Conservation (phyloP, 2,888 invertebrate genomes). For the Seira musarum region DNA sequence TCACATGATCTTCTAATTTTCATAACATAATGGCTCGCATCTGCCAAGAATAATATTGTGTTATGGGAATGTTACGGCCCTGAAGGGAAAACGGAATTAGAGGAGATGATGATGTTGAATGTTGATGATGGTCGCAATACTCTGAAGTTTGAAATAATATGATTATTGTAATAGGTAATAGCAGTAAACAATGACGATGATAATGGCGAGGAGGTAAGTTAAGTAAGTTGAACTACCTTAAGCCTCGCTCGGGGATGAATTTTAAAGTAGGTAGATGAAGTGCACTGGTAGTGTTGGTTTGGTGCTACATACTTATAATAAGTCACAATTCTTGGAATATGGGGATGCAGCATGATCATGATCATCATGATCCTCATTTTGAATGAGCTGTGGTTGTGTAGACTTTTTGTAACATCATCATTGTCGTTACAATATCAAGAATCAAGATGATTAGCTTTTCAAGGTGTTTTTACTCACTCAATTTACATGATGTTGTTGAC, state of each 20-base stretch:
- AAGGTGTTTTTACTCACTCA: conserved; percentile 51
- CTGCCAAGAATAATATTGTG: too few species aligned
- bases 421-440: too few species aligned
- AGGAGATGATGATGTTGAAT: conserved; percentile 10
- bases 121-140: too few species aligned
- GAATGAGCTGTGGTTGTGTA: too few species aligned
- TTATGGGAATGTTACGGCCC: conserved; percentile 44
- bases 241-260: conserved; percentile 56
- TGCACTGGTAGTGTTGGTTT: conserved; percentile 23
- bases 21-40: too few species aligned
- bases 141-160: conserved; percentile 1
- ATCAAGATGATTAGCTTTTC: conserved; percentile 57
- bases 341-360: too few species aligned
- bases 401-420: conserved; percentile 25
- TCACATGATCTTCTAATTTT: too few species aligned
- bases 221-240: conserved; percentile 56
- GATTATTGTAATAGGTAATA: conserved; percentile 16
- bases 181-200: too few species aligned
- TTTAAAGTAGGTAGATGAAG: conserved; percentile 26
- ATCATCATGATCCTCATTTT: too few species aligned
- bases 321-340: too few species aligned
- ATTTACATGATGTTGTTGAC: conserved; percentile 54
- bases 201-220: conserved; percentile 17
- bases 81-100: conserved; percentile 48
- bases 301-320: too few species aligned